phyloP scores from a whole-genome alignment of 37 sponge, comb jelly and placozoan genomes.

The Aplysina aerophoba region DNA sequence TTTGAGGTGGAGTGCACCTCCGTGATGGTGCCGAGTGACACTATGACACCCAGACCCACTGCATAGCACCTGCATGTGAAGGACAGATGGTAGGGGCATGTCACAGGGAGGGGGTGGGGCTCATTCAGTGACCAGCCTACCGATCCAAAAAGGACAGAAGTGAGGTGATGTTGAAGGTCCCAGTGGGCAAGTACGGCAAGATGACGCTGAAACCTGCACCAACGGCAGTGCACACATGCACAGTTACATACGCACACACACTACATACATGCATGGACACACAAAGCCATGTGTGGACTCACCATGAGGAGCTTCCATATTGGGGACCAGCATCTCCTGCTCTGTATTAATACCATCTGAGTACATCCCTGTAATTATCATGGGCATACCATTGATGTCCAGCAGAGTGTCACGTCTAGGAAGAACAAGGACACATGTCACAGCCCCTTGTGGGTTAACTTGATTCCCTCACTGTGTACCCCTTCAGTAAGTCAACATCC shows the following conservation, averaged over 20 bases:
- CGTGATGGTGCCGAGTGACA: not conserved
- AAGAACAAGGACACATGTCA: too few species aligned
- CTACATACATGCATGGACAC: not conserved
- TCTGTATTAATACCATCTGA: not conserved
- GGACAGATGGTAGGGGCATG: too few species aligned
- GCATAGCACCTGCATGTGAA: too few species aligned
- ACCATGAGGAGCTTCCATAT: conserved; percentile 27
- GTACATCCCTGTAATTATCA: conserved; percentile 24
- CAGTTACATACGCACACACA: not conserved
- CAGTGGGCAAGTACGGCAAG: not conserved
- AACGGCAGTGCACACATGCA: not conserved
- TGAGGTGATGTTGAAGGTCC: not conserved
- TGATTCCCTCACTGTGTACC: too few species aligned
- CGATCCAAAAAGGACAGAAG: not conserved
- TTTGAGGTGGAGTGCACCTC: not conserved
- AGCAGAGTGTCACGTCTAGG: not conserved
- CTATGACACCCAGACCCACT: conserved; percentile 1
- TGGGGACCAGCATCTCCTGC: conserved; percentile 3
- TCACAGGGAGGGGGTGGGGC: too few species aligned
- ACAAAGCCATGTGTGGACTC: not conserved
- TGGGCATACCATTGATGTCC: conserved; percentile 16
- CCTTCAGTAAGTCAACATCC: too few species aligned
- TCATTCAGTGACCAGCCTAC: not conserved
- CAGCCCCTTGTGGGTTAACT: not conserved
- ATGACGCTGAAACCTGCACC: conserved; percentile 22